Percentiles rank a stretch among this genome's conserved stretches.
Evolutionary conservation across 2,888 invertebrate genomes (phyloP).

Genomic region (Ditylenchus weischeri): DNA sequence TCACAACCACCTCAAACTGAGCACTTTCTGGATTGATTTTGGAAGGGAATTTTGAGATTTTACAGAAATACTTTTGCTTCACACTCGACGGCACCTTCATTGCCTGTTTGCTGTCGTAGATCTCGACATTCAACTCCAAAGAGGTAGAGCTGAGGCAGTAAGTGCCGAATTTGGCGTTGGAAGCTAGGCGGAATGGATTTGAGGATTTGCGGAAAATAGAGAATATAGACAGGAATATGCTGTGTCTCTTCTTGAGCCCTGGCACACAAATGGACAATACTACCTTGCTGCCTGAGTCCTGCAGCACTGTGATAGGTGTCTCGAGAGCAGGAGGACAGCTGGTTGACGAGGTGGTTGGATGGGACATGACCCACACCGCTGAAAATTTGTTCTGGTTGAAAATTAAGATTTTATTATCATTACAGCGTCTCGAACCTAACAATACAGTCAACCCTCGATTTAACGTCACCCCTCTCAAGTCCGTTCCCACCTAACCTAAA

Average conservation of each 20-base stretch:
- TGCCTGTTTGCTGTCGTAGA: conserved; percentile 50
- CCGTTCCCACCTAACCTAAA: no score
- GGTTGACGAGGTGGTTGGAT: conserved; percentile 14
- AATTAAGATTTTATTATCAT: no score
- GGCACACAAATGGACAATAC: conserved; percentile 52
- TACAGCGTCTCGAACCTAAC: no score
- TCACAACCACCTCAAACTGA: conserved; percentile 48
- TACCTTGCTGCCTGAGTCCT: conserved; percentile 51
- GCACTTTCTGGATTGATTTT: conserved; percentile 56
- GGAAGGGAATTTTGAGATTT: conserved; percentile 51
- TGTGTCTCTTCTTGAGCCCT: conserved; percentile 49
- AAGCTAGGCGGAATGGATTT: conserved; percentile 51
- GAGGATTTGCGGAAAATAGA: conserved; percentile 52
- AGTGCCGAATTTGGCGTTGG: conserved; percentile 53
- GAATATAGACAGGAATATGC: conserved; percentile 41
- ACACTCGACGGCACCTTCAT: conserved; percentile 41
- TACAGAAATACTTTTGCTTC: conserved; percentile 47
- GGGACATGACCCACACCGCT: neutral
- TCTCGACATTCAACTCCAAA: conserved; percentile 44
- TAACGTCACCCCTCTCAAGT: no score
- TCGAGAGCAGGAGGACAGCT: conserved; percentile 30
- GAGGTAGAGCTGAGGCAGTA: conserved; percentile 45
- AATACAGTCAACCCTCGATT: no score
- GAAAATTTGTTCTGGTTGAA: no score
- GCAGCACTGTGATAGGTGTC: conserved; percentile 43